These are phyloP conservation scores for Solenopsis fugax DNA, from an alignment of 1,140 invertebrate species.

Conservation along the genomic window DNA sequence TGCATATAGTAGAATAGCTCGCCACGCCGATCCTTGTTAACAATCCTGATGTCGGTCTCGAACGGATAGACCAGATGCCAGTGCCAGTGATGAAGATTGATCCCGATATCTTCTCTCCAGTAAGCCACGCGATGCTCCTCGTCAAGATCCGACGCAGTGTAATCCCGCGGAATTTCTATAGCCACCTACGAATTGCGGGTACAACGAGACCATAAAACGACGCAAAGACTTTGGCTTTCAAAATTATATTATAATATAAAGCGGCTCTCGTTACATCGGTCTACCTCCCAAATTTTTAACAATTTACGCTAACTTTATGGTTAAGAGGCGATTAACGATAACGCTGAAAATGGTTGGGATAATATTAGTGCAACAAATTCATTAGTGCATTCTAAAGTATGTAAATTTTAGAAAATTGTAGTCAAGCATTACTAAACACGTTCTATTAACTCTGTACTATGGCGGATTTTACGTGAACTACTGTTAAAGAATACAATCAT, in stretches of 20 bases:
- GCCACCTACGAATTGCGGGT: constrained; percentile 84
- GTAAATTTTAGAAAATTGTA: constrained; percentile 36
- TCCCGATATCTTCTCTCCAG: constrained; percentile 88
- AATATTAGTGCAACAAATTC: not conserved
- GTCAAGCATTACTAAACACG: not conserved
- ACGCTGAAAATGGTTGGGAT: constrained; percentile 4
- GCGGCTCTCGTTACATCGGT: not conserved
- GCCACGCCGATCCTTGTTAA: constrained; percentile 88
- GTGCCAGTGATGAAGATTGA: constrained; percentile 93
- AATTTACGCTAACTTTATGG: not conserved
- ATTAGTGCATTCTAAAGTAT: constrained; percentile 13
- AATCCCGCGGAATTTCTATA: constrained; percentile 90
- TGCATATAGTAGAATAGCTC: constrained; percentile 90
- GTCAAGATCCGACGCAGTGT: constrained; percentile 91
- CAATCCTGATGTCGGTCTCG: constrained; percentile 86
- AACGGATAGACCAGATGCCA: constrained; percentile 94
- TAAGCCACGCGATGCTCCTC: constrained; percentile 91
- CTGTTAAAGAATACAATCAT: not conserved
- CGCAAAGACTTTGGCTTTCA: not conserved
- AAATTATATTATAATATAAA: constrained; percentile 15
- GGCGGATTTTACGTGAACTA: not conserved
- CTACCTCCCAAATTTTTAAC: not conserved
- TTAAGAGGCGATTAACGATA: not conserved
- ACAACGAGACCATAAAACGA: not conserved
- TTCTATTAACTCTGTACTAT: not conserved